Evolutionary conservation across 2,888 invertebrate genomes (phyloP), one percentile per base, ranked within the genome.

Genomic region (Ischnura elegans): DNA sequence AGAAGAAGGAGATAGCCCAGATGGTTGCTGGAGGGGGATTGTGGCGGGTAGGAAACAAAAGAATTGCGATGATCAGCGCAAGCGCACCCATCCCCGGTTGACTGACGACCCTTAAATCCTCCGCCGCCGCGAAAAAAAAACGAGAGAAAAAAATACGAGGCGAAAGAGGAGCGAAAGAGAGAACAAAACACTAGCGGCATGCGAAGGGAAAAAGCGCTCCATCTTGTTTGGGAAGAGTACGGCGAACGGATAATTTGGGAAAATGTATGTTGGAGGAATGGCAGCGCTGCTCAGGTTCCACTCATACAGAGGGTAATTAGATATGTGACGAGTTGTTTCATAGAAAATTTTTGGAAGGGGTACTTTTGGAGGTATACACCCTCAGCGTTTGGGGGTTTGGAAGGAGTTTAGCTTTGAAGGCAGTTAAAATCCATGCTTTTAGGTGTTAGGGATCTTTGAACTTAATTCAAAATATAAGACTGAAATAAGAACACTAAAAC

Each of bases 1-100:
- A 16, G 76, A 36, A 13, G 66, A 47, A 47, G 47, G 47, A 5
- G 47, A 13, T 8, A 19, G 76, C 13, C 25, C 2, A 6, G 51
- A n/a, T n/a, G 10, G 16, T 76, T 10, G 76, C 76, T 36, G 76
- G 36, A 76, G 76, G 76, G 76, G 36, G 76, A 13, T 13, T 76
- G 76, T 36, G 76, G 76, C 76, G 76, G 76, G 76, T 10, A 13
- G 76, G 76, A 76, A 36, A 76, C 76, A 76, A 76, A 76, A 76
- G 76, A 76, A 36, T 76, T 76, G 76, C 76, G 76, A 76, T 76
- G 29, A 76, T 76, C 36, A n/a, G 29, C 29, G 76, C 76, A 36
- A 29, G 76, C 76, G 76, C 76, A 76, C 76, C 76, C 76, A 76
- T 36, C 76, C 76, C 10, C 61, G 6, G n/a, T n/a, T n/a, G n/a